Conservation (phyloP, 1,140 invertebrate species). For the Penaeus japonicus region DNA sequence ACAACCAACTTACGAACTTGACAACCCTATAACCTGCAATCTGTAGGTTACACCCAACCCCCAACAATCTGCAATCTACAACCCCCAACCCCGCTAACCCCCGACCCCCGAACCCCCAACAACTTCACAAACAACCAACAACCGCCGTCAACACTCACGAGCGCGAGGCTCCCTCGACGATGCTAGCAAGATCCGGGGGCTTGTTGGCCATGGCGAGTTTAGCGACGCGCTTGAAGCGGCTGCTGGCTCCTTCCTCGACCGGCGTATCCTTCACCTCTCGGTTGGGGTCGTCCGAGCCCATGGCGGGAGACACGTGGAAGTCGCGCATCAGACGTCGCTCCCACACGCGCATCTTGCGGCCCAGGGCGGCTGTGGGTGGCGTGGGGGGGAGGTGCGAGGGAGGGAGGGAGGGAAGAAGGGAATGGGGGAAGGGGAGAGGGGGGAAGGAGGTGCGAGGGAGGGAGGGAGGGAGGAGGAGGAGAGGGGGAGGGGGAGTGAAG, state of each 20-base stretch:
- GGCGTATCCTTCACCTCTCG: conserved; percentile 61
- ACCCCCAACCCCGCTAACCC: neutral
- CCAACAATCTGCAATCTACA: neutral
- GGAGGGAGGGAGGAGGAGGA: neutral
- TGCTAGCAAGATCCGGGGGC: conserved; percentile 73
- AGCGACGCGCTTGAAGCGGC: conserved; percentile 77
- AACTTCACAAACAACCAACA: too few relatives aligned
- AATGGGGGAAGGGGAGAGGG: neutral
- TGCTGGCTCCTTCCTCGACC: conserved; percentile 70
- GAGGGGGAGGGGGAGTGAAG: too few relatives aligned
- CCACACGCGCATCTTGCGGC: conserved; percentile 81
- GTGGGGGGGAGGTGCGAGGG: neutral
- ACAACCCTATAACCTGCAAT: too few relatives aligned
- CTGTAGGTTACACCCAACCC: too few relatives aligned
- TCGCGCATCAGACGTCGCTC: conserved; percentile 85
- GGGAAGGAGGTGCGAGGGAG: neutral
- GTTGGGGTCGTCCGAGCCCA: conserved; percentile 68
- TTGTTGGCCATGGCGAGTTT: conserved; percentile 74
- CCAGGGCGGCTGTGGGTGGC: conserved; percentile 64
- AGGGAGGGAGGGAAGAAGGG: neutral
- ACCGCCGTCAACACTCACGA: neutral
- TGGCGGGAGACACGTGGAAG: conserved; percentile 80
- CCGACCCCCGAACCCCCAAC: too few relatives aligned
- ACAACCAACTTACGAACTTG: too few relatives aligned
- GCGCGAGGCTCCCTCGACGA: neutral